Percentiles rank a stretch among this genome's conserved stretches.
phyloP scores from a whole-genome alignment of 2,113 vertebrate species.

The Scalopus aquaticus region DNA sequence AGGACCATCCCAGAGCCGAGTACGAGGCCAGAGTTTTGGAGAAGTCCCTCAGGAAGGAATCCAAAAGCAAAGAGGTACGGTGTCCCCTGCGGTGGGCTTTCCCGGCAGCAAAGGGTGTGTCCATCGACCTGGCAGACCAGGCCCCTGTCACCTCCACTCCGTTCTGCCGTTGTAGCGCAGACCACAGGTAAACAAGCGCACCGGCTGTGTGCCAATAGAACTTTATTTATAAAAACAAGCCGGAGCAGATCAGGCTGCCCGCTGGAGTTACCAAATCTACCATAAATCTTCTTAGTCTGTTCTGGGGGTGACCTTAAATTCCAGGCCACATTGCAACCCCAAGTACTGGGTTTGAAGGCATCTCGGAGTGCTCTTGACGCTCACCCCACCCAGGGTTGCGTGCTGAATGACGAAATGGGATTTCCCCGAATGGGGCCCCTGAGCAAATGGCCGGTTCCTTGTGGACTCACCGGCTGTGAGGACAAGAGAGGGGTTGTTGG shows the following conservation, averaged over 20 bases:
- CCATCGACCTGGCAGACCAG: too few relatives aligned
- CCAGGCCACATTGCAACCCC: background rate
- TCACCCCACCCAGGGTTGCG: background rate
- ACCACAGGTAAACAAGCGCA: too few relatives aligned
- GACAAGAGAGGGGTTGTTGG: background rate
- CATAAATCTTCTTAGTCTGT: background rate
- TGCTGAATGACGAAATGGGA: fast-evolving
- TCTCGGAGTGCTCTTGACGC: fast-evolving
- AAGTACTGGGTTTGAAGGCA: background rate
- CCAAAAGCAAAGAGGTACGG: slow-evolving; percentile 88
- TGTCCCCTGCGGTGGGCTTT: background rate
- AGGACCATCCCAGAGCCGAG: slow-evolving; percentile 94
- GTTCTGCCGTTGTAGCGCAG: fast-evolving
- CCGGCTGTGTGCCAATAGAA: background rate
- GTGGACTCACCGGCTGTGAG: fast-evolving
- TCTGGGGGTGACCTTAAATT: background rate
- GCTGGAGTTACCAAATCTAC: background rate
- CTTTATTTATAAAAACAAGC: background rate
- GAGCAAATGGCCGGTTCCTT: background rate
- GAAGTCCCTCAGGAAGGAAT: slow-evolving; percentile 90
- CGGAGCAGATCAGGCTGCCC: background rate
- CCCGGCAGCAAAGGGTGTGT: too few relatives aligned
- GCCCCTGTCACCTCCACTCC: too few relatives aligned
- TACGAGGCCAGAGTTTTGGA: slow-evolving; percentile 93
- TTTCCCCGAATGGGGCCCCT: background rate